Evolutionary conservation across 2,888 invertebrate species (phyloP).

Genomic region (Pristionchus fissidentatus): DNA sequence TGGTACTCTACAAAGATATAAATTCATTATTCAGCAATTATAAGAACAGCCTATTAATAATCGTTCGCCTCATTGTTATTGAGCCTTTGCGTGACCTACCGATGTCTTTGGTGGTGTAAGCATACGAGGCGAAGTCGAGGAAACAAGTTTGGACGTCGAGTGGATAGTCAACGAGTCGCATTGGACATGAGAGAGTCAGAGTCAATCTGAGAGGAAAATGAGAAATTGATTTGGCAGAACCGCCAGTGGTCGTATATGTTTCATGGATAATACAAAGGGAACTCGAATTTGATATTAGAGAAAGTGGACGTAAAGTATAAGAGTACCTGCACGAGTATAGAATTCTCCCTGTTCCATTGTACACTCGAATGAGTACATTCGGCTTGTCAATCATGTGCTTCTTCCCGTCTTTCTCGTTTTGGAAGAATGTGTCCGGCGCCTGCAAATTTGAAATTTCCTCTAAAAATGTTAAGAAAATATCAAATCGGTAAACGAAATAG

Average conservation of each 20-base stretch:
- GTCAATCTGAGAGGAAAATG: conserved; percentile 87
- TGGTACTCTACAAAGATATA: conserved; percentile 81
- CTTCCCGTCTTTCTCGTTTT: conserved; percentile 95
- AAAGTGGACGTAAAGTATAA: neutral
- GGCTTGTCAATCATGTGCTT: conserved; percentile 77
- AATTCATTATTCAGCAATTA: neutral
- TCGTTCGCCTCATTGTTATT: neutral
- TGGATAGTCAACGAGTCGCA: conserved; percentile 86
- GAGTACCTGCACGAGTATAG: conserved; percentile 90
- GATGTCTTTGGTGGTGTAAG: conserved; percentile 95
- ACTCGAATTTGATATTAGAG: neutral
- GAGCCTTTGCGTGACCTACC: conserved; percentile 77
- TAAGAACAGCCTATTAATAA: too few relatives aligned
- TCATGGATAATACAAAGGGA: neutral
- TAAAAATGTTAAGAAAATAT: neutral
- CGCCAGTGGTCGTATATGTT: neutral
- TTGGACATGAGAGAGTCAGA: conserved; percentile 93
- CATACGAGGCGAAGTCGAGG: conserved; percentile 95
- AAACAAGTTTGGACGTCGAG: conserved; percentile 87
- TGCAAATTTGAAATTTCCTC: conserved; percentile 20
- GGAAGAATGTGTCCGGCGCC: conserved; percentile 71
- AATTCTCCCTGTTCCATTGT: conserved; percentile 87
- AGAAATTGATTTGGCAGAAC: neutral
- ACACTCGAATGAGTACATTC: conserved; percentile 93
- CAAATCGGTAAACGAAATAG: neutral